phyloP scores from a whole-genome alignment of 1,140 invertebrate species.

The Drosophila malerkotliana region DNA sequence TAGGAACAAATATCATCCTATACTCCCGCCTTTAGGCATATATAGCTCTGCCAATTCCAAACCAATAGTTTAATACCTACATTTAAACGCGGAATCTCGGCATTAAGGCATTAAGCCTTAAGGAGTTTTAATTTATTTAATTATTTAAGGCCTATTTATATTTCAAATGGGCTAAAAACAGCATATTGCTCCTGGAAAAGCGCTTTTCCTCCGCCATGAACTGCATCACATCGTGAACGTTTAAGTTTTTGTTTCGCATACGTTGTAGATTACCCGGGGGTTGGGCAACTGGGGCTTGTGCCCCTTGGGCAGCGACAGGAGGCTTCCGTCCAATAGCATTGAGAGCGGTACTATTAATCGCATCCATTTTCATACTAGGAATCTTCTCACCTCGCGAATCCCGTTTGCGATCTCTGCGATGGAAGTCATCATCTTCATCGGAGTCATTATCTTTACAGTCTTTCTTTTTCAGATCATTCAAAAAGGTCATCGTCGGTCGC shows the following conservation, averaged over 20 bases:
- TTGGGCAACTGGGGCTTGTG: not conserved
- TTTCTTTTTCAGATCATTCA: constrained; percentile 38
- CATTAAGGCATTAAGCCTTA: too few species aligned
- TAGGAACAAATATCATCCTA: too few species aligned
- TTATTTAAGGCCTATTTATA: constrained; percentile 28
- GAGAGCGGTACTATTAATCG: constrained; percentile 46
- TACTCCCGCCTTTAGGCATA: too few species aligned
- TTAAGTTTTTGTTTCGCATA: constrained; percentile 39
- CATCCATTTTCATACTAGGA: constrained; percentile 17
- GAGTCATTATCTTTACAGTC: constrained; percentile 22
- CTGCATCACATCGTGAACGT: constrained; percentile 53
- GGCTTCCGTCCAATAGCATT: constrained; percentile 44
- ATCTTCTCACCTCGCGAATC: not conserved
- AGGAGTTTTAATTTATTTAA: not conserved
- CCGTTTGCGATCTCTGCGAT: not conserved
- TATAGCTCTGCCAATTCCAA: too few species aligned
- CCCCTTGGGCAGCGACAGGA: not conserved
- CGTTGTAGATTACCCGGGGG: not conserved
- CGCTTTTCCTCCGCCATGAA: constrained; percentile 51
- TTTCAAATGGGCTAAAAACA: constrained; percentile 51
- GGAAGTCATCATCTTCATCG: constrained; percentile 33
- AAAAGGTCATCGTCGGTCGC: constrained; percentile 48
- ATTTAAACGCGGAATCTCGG: too few species aligned
- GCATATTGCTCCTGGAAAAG: constrained; percentile 32
- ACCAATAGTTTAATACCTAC: too few species aligned